These are phyloP conservation scores for Neolamprologus tretocephalus DNA, from an alignment of 2,113 vertebrate species.

Conservation along the genomic window DNA sequence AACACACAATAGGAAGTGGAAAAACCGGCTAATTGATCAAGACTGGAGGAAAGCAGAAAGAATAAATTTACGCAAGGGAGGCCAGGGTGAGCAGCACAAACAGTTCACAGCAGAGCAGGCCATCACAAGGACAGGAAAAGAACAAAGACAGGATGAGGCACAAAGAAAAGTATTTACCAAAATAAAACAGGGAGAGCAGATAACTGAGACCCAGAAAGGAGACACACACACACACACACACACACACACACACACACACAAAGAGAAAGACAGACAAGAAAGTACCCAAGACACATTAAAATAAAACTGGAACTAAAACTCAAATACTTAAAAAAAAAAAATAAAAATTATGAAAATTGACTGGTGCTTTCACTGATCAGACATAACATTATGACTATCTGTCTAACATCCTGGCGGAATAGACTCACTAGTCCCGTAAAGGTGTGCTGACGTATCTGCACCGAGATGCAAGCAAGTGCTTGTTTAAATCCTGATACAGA, in stretches of 20 bases:
- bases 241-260: neutral
- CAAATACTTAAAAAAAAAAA: neutral
- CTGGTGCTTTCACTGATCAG: neutral
- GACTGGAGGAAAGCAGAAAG: neutral
- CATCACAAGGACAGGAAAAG: neutral
- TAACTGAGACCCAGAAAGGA: neutral
- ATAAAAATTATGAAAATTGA: neutral
- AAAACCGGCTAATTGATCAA: neutral
- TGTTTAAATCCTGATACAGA: neutral
- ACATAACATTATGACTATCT: neutral
- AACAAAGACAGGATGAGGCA: neutral
- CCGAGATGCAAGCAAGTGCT: neutral
- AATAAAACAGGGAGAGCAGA: neutral
- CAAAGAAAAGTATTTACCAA: neutral
- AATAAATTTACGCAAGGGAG: neutral
- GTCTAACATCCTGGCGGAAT: neutral
- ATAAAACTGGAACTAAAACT: neutral
- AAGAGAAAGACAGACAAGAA: neutral
- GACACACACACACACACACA: neutral
- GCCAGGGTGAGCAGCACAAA: neutral
- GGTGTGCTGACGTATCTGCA: neutral
- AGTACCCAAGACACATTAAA: neutral
- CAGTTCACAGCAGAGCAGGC: neutral
- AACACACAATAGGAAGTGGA: neutral
- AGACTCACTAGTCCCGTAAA: neutral